phyloP scores from a whole-genome alignment of 2,888 invertebrate species.

The Dolomedes plantarius region DNA sequence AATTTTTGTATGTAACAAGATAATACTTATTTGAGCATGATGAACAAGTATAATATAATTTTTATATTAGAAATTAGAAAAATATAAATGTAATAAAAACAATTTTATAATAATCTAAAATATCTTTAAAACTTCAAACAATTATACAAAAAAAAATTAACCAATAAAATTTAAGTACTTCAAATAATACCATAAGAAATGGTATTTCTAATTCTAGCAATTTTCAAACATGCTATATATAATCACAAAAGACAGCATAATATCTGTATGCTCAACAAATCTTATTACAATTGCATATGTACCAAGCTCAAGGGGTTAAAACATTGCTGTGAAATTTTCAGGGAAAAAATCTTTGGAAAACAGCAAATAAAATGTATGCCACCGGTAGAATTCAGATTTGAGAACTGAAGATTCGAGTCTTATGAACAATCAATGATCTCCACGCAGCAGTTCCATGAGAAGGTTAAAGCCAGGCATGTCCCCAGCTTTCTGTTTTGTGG shows the following conservation, averaged over 20 bases:
- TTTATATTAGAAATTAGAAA: neutral
- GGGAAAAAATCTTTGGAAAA: conserved; percentile 64
- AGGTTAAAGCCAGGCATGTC: conserved; percentile 94
- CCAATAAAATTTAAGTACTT: conserved; percentile 1
- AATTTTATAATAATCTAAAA: conserved; percentile 1
- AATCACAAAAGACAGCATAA: neutral
- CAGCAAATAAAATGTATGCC: conserved; percentile 64
- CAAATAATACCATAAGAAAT: neutral
- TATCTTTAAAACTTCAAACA: neutral
- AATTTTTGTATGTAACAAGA: too few relatives aligned
- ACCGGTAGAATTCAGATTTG: conserved; percentile 46
- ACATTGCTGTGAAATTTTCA: conserved; percentile 23
- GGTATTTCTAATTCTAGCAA: neutral
- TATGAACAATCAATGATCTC: conserved; percentile 82
- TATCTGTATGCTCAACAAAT: neutral
- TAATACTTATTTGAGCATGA: neutral
- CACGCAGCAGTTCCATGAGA: conserved; percentile 94
- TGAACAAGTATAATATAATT: neutral
- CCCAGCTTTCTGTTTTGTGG: conserved; percentile 89
- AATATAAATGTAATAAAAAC: neutral
- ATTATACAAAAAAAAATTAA: neutral
- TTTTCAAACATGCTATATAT: neutral
- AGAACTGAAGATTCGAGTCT: conserved; percentile 9
- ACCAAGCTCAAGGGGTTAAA: conserved; percentile 34
- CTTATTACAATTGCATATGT: neutral